Base-by-base conservation (phyloP, 2,797 vertebrate genomes). In the Chanos chanos region DNA sequence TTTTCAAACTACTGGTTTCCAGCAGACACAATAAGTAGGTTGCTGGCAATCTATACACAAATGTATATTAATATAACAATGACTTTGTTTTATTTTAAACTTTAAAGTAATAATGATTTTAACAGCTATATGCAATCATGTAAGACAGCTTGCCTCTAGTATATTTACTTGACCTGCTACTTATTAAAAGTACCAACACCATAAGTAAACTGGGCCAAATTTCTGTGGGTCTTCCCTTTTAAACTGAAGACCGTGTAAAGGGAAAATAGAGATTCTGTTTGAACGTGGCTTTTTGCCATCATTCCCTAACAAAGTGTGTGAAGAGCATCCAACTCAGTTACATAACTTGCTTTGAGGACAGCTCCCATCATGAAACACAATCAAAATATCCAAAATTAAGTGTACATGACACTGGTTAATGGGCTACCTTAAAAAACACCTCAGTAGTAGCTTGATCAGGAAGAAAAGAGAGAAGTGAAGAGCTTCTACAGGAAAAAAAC, bases 311-410 rank as follows among this genome's bases (percentile, higher is more conserved):
- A 41, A 56, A 53, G 51, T 24, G 25, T 13, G 25, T 22, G 43
- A 28, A 31, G 4, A 15, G 72, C 79, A 72, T 76, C 69, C 68
- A 75, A 71, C 57, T 49, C 48, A 55, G 79, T 79, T 75, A 66
- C 68, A 64, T 41, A 43, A n/a, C n/a, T n/a, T 22, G 70, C 59
- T 73, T 71, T 77, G 65, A 24, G 66, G 58, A 61, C n/a, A n/a
- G n/a, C n/a, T n/a, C n/a, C n/a, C n/a, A n/a, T n/a, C n/a, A n/a
- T n/a, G n/a, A n/a, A n/a, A n/a, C n/a, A n/a, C n/a, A n/a, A n/a
- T n/a, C n/a, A n/a, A n/a, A n/a, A n/a, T n/a, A n/a, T n/a, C n/a
- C n/a, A n/a, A n/a, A n/a, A n/a, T n/a, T n/a, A n/a, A n/a, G n/a
- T n/a, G n/a, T n/a, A n/a, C n/a, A n/a, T n/a, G n/a, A n/a, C n/a